Percentiles rank a stretch among this genome's conserved stretches.
Conservation (phyloP, 2,888 invertebrate genomes). For the Polylopha cassiicola region DNA sequence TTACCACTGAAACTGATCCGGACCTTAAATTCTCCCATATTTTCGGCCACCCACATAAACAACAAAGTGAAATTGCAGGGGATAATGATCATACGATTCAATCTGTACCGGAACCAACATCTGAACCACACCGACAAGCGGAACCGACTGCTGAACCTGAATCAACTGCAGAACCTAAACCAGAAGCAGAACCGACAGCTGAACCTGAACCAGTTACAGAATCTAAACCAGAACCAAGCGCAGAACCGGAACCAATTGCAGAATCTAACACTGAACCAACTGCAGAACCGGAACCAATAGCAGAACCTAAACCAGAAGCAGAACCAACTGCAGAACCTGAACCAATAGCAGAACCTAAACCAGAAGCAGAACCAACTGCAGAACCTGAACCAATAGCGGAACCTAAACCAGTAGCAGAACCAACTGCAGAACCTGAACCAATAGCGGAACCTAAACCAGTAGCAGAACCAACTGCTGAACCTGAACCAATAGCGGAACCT, state of each 20-base stretch:
- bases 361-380: conserved; percentile 31
- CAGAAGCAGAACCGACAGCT: conserved; percentile 25
- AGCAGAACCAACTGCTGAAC: conserved; percentile 27
- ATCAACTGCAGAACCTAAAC: conserved; percentile 27
- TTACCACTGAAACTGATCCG: conserved; percentile 47
- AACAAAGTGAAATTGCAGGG: conserved; percentile 29
- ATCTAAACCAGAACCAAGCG: conserved; percentile 26
- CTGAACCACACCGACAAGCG: conserved; percentile 50
- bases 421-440: too few relatives aligned
- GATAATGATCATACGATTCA: conserved; percentile 24
- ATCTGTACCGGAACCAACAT: conserved; percentile 43
- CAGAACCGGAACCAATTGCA: conserved; percentile 28
- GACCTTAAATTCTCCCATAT: conserved; percentile 54
- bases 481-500: too few relatives aligned
- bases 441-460: too few relatives aligned
- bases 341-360: conserved; percentile 31
- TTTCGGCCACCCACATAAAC: conserved; percentile 40
- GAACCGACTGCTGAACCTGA: conserved; percentile 32
- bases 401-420: conserved; percentile 19
- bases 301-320: conserved; percentile 18
- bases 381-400: conserved; percentile 25
- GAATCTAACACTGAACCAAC: conserved; percentile 11
- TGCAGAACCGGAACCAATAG: conserved; percentile 20
- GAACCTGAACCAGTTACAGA: conserved; percentile 28
- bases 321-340: conserved; percentile 29